Base-by-base conservation (phyloP, 2,888 invertebrate genomes). In the Molorchus minor region DNA sequence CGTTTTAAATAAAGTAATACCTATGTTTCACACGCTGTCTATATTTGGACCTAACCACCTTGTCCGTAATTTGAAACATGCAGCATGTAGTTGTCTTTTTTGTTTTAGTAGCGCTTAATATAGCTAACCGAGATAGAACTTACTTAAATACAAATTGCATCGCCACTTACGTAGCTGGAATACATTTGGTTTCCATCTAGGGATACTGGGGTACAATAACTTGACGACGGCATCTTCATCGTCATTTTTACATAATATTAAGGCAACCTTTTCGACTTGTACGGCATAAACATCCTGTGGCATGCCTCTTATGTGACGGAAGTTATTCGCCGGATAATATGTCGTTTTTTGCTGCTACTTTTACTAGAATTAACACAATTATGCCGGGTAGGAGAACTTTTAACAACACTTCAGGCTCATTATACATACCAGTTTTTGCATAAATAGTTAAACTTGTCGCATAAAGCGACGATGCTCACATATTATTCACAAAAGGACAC, bases 241-340 rank as follows among this genome's bases (percentile, higher is more conserved):
- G 68, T 68, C 68, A 71, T 68, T 70, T 72, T 72, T 68, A 69
- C 72, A 71, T 72, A 71, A 70, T 68, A 64, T 62, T 68, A 69
- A 69, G 70, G 69, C 65, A 29, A 63, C 55, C 60, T 66, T 69
- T 69, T 68, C 61, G 55, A 65, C 70, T 49, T 69, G 56, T 67
- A 71, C 53, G 69, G 68, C 51, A 59, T 53, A 64, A 65, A 59
- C 68, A 58, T 63, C 61, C 62, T 56, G 52, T 56, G 61, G 65
- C 64, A 71, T 71, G 68, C 62, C 56, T 62, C 61, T 67, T 67
- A 67, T 66, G 67, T 68, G 69, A 67, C 68, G 69, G 63, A 65
- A 63, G 69, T 67, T 66, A 64, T 56, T 53, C 49, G 64, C 41
- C 52, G 62, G 58, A 56, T 58, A 61, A 64, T 59, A 60, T 61